Evolutionary conservation across 2,797 vertebrate species (phyloP).

Genomic region (Pogonophryne albipinna): DNA sequence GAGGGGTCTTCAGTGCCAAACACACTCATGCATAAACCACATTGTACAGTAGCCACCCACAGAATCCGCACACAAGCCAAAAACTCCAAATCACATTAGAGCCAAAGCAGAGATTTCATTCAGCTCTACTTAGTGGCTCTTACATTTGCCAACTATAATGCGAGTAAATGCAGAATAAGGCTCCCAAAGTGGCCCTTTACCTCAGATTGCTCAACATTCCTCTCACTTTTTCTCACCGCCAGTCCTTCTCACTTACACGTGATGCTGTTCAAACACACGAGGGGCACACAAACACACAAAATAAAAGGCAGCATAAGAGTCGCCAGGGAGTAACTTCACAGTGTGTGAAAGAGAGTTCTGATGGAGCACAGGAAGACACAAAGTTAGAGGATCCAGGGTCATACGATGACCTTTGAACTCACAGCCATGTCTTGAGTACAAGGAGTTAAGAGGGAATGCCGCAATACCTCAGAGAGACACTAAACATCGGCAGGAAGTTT

Average conservation of each 20-base stretch:
- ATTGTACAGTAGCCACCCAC: slow-evolving; percentile 54
- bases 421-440: slow-evolving; percentile 25
- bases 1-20: slow-evolving; percentile 66
- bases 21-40: slow-evolving; percentile 37
- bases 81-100: slow-evolving; percentile 58
- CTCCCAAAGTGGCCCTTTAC: slow-evolving; percentile 35
- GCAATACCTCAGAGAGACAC: slow-evolving; percentile 60
- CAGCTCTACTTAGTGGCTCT: slow-evolving; percentile 47
- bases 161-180: slow-evolving; percentile 40
- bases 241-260: slow-evolving; percentile 17
- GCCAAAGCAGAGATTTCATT: slow-evolving; percentile 54
- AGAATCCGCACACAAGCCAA: slow-evolving; percentile 40
- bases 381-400: slow-evolving; percentile 55
- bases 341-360: slow-evolving; percentile 40
- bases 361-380: slow-evolving; percentile 41
- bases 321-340: slow-evolving; percentile 46
- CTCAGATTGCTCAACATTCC: slow-evolving; percentile 31
- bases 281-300: slow-evolving; percentile 31
- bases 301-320: slow-evolving; percentile 26
- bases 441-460: slow-evolving; percentile 35
- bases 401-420: slow-evolving; percentile 54
- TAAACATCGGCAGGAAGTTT: slow-evolving; percentile 48
- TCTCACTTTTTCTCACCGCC: slow-evolving; percentile 7
- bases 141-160: slow-evolving; percentile 50
- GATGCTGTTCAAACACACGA: not conserved